phyloP scores from a whole-genome alignment of 2,113 vertebrate genomes.

The Trochalopteron elliotii region DNA sequence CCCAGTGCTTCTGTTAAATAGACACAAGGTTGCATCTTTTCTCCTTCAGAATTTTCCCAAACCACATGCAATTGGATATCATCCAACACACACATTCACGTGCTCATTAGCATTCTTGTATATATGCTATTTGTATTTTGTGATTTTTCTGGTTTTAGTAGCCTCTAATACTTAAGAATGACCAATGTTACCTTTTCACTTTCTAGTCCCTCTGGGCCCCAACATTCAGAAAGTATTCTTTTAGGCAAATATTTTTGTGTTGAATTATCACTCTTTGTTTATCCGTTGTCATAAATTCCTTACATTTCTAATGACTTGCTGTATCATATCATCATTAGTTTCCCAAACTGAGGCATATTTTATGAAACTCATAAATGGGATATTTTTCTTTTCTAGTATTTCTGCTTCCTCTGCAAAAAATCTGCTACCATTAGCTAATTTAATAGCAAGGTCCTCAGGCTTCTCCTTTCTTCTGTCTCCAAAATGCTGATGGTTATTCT shows the following conservation, averaged over 20 bases:
- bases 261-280: neutral
- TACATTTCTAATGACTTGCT: neutral
- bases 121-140: neutral
- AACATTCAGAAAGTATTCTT: neutral
- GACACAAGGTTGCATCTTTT: neutral
- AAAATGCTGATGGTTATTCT: neutral
- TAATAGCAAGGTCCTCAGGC: neutral
- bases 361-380: neutral
- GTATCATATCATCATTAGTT: neutral
- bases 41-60: neutral
- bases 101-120: neutral
- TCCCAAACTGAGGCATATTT: neutral
- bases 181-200: neutral
- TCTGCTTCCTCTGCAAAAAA: neutral
- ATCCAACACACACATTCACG: neutral
- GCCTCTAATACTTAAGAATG: neutral
- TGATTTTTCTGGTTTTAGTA: slow-evolving; percentile 8
- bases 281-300: neutral
- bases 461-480: neutral
- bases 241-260: neutral
- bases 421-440: neutral
- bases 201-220: neutral
- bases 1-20: neutral
- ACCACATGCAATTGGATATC: neutral
- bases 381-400: neutral